Conservation (phyloP, 2,113 vertebrate species). For the Aegotheles bennettii region DNA sequence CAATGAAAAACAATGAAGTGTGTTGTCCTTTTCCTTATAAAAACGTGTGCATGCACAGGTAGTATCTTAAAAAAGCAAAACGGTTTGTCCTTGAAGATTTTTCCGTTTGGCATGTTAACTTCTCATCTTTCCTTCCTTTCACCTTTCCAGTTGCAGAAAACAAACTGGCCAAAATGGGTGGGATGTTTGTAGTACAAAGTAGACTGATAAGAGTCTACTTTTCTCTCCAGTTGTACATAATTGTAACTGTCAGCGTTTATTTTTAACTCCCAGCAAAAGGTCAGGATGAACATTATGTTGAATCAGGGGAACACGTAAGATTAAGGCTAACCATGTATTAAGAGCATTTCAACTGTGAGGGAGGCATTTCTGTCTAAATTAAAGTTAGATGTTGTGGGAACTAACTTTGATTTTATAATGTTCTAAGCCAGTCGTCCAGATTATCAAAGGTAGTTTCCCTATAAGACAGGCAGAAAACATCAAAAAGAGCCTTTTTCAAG, state of each 20-base stretch:
- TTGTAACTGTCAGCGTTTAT: conserved; percentile 29
- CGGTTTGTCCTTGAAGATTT: background rate
- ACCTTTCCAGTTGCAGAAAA: background rate
- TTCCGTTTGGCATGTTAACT: background rate
- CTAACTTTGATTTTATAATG: conserved; percentile 49
- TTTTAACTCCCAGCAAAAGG: conserved; percentile 32
- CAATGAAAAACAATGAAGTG: no score
- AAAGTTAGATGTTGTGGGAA: conserved; percentile 49
- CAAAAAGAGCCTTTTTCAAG: conserved; percentile 12
- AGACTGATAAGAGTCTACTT: background rate
- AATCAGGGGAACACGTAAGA: conserved; percentile 38
- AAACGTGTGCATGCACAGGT: background rate
- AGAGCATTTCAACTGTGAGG: conserved; percentile 36
- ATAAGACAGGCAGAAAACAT: conserved; percentile 1
- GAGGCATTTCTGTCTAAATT: conserved; percentile 45
- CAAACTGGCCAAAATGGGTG: background rate
- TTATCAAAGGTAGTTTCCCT: conserved; percentile 42
- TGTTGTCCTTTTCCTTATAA: background rate
- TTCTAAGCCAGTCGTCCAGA: conserved; percentile 3
- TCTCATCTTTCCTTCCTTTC: background rate
- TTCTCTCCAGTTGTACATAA: conserved; percentile 11
- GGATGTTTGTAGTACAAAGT: background rate
- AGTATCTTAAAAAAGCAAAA: background rate
- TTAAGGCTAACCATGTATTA: conserved; percentile 39
- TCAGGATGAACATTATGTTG: conserved; percentile 22